These are phyloP conservation scores for Actinia tenebrosa DNA, from an alignment of 64 coral and sea anemone species.

Conservation along the genomic window DNA sequence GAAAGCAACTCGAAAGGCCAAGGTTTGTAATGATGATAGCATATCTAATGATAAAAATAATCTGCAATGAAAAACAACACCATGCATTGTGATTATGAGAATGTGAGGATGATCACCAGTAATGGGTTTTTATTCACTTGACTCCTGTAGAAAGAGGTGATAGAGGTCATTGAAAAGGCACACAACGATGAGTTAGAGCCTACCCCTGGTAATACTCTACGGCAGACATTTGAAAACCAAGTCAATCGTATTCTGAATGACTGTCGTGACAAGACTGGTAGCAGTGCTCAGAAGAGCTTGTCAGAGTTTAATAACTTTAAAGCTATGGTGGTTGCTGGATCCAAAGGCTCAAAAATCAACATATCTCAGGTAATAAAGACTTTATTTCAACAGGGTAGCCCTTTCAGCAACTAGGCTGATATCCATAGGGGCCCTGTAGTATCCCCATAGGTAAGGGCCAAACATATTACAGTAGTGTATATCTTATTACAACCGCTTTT, in stretches of 20 bases:
- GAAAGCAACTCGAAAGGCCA: conserved; percentile 88
- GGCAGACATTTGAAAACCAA: conserved; percentile 99
- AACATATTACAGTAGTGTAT: no score
- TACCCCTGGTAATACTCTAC: conserved; percentile 92
- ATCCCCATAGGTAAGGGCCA: no score
- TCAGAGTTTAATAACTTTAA: conserved; percentile 99
- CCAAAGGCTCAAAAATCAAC: conserved; percentile 98
- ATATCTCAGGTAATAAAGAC: conserved; percentile 99
- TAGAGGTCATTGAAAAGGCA: conserved; percentile 98
- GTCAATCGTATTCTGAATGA: conserved; percentile 98
- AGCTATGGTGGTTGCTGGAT: conserved; percentile 98
- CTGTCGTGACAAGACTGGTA: conserved; percentile 99
- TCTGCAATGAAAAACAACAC: no score
- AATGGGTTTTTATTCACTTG: not conserved
- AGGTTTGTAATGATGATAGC: conserved; percentile 25
- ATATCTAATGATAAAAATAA: no score
- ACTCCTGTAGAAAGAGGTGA: conserved; percentile 82
- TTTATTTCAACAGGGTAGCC: no score
- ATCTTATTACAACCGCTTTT: no score
- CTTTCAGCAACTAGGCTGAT: no score
- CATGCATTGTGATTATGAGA: no score
- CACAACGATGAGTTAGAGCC: conserved; percentile 94
- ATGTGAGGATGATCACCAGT: not conserved
- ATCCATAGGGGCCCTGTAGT: no score
- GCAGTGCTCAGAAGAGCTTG: conserved; percentile 99